Evolutionary conservation across 2,797 vertebrate species (phyloP).

Genomic region (Perodicticus potto): DNA sequence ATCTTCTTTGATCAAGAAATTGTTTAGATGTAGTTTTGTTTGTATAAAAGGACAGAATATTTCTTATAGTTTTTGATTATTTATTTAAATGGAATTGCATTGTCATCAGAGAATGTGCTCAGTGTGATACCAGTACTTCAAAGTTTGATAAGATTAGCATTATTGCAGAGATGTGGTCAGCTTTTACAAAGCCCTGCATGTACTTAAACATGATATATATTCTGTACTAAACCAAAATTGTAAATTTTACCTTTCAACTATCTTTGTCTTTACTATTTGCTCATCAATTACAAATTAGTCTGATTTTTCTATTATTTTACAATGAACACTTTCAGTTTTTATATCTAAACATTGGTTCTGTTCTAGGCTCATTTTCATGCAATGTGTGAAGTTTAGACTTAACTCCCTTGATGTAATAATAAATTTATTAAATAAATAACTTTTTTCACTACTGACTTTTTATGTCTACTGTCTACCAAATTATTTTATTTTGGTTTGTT

Average conservation of each 20-base stretch:
- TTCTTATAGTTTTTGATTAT: neutral
- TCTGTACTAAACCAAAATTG: neutral
- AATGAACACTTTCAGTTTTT: neutral
- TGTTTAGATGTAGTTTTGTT: neutral
- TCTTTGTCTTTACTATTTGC: neutral
- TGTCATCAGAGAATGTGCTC: conserved; percentile 3
- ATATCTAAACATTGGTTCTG: neutral
- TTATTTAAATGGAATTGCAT: conserved; percentile 20
- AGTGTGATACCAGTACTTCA: neutral
- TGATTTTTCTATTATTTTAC: neutral
- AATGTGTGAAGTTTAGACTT: neutral
- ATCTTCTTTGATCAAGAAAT: conserved; percentile 12
- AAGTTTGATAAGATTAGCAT: neutral
- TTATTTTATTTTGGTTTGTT: neutral
- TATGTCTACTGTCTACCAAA: neutral
- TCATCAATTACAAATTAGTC: neutral
- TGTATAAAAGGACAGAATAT: neutral
- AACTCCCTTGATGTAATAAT: neutral
- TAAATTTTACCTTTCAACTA: neutral
- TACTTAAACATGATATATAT: neutral
- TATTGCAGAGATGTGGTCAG: conserved; percentile 18
- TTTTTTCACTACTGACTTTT: neutral
- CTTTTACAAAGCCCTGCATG: neutral
- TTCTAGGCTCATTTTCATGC: neutral
- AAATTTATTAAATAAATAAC: conserved; percentile 2